A percentile compares a stretch with the other conserved stretches of the same genome.
Conservation (phyloP, 2,113 vertebrate genomes). For the Xyliphius kryptos region DNA sequence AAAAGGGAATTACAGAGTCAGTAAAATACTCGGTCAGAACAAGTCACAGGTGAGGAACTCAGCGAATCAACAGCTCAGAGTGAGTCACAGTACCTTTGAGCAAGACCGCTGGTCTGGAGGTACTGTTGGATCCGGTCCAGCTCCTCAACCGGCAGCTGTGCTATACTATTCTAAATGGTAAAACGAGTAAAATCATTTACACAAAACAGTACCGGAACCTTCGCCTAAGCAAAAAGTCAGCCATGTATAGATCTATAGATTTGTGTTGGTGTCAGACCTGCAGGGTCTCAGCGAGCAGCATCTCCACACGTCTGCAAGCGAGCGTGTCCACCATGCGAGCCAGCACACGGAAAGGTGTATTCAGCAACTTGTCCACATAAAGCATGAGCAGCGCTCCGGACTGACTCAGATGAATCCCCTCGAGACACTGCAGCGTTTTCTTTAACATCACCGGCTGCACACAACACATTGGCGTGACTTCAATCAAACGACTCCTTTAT, state of each 20-base stretch:
- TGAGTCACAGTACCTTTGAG: slow-evolving; percentile 72
- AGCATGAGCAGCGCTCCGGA: slow-evolving; percentile 87
- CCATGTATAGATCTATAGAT: too few relatives aligned
- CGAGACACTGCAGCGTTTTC: slow-evolving; percentile 90
- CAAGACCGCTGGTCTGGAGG: slow-evolving; percentile 84
- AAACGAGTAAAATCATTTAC: slow-evolving; percentile 3
- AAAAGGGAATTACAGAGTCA: too few relatives aligned
- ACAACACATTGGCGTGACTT: too few relatives aligned
- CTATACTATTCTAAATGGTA: slow-evolving; percentile 76
- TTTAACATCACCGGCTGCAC: slow-evolving; percentile 82
- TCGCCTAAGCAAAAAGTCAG: too few relatives aligned
- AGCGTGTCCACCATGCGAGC: slow-evolving; percentile 93
- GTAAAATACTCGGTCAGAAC: too few relatives aligned
- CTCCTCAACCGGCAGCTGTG: slow-evolving; percentile 88
- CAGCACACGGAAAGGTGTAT: slow-evolving; percentile 86
- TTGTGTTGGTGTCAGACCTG: slow-evolving; percentile 68
- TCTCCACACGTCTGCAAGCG: slow-evolving; percentile 92
- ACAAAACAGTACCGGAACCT: not conserved
- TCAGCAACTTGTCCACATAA: slow-evolving; percentile 87
- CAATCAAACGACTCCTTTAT: too few relatives aligned
- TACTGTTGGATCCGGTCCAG: slow-evolving; percentile 87
- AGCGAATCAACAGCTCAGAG: not conserved
- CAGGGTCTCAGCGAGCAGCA: slow-evolving; percentile 88
- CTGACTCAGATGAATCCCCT: slow-evolving; percentile 97
- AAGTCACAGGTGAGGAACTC: too few relatives aligned